Base-by-base conservation (phyloP, 2,888 invertebrate genomes). In the Helicoverpa assulta region DNA sequence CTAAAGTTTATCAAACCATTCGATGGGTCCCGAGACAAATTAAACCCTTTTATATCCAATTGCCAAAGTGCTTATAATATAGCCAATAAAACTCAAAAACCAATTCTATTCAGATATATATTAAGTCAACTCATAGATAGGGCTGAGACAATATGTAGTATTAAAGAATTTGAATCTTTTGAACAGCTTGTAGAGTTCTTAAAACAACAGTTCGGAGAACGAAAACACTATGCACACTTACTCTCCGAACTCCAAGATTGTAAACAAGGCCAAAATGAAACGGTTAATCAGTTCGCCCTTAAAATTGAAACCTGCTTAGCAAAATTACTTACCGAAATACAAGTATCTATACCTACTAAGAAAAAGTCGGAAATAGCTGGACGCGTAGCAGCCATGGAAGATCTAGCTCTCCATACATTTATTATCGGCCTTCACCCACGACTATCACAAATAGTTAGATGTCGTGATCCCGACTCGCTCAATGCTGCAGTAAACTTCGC, bases 381-480 rank as follows among this genome's bases (percentile, higher is more conserved):
- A 12, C 47, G 47, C 10, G 47, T 47, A 47, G 47, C 47, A 12
- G 16, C 47, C 16, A 47, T 47, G 47, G 14, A 47, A 47, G 47
- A 47, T 16, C n/a, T 47, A 47, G 47, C 47, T 14, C 16, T 47
- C 10, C 10, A 47, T n/a, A 47, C 14, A 47, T 47, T 47, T 12
- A 47, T 47, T 12, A 63, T 75, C 52, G 67, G 70, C 2, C 33
- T 75, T 0, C 47, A 58, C 12, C 68, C 69, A 5, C 54, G 75
- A 2, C 57, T 78, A 7, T 66, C 75, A 0, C 69, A 60, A 14
- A 70, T 75, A 29, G 63, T 78, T 1, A 53, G 71, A 37, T 73
- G 75, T 16, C 55, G 51, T 21, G 50, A 69, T 7, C 71, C 69
- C 0, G 67, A 62, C 62, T 59, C 53, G 5, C 40, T 73, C 5